Evolutionary conservation across 2,888 invertebrate species (phyloP), one percentile per base, ranked within the genome.

Genomic region (Tanypteryx hageni): DNA sequence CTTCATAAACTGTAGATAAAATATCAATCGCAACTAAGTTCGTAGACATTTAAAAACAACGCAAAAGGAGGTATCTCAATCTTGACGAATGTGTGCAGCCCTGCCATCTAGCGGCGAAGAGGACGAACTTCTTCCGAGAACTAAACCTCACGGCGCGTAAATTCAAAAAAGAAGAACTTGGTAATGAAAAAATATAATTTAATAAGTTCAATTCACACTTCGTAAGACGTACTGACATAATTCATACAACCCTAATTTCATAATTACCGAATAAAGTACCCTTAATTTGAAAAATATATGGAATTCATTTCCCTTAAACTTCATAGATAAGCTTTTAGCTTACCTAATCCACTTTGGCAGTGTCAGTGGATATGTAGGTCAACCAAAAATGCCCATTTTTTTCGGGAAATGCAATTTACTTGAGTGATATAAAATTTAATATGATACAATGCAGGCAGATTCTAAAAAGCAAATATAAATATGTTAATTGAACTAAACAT

Each of bases 121-220:
- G 61, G 10, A 16, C 11, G 44, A 83, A 64, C 64, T 89, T 13
- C 0, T 11, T 31, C 22, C 22, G 64, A 10, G 18, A 9, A 5
- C 11, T 9, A 0, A 11, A 4, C 22, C 0, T 9, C 4, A 56
- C 61, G 56, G 64, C 61, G 31, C 61, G 31, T 4, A 31, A n/a
- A 18, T 68, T 61, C 27, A 31, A 44, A 68, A 44, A 89, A 68
- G 10, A 64, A 16, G n/a, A 5, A 68, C 56, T 13, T 3, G n/a
- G n/a, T 89, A 68, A 44, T 89, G 89, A 64, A 89, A 89, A 89
- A 89, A 89, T 89, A 89, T 89, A 89, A 89, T 89, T 89, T 89
- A 89, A 89, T 89, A 89, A 18, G 89, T 31, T 89, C 89, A 89
- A 44, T 61, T 64, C 61, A 89, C 89, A 89, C 31, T 68, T 89